Evolutionary conservation across 2,888 invertebrate genomes (phyloP).

Genomic region (Leptopilina myrica): DNA sequence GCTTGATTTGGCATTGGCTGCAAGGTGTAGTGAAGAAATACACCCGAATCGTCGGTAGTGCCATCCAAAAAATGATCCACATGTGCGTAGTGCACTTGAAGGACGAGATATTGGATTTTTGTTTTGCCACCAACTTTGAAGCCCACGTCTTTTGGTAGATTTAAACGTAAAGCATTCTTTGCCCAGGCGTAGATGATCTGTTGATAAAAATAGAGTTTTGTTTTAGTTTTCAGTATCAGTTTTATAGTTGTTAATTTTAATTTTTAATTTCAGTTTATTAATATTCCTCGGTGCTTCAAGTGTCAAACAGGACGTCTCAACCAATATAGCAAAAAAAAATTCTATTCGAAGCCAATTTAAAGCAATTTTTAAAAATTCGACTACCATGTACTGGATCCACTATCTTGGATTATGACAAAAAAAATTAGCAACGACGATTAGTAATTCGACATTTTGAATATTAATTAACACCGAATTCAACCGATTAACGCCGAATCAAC

Average conservation of each 20-base stretch:
- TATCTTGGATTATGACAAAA: too few relatives aligned
- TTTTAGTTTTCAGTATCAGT: neutral
- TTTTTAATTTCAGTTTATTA: neutral
- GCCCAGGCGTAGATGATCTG: conserved; percentile 96
- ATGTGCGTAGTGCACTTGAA: conserved; percentile 94
- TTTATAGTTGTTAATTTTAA: neutral
- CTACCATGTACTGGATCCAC: too few relatives aligned
- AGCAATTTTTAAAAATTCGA: too few relatives aligned
- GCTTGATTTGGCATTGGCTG: conserved; percentile 90
- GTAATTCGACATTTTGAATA: too few relatives aligned
- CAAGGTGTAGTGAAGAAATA: conserved; percentile 87
- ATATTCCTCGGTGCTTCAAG: too few relatives aligned
- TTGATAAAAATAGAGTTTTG: conserved; percentile 69
- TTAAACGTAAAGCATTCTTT: conserved; percentile 89
- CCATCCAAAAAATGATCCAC: conserved; percentile 83
- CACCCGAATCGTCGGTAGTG: conserved; percentile 90
- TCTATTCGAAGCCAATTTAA: too few relatives aligned
- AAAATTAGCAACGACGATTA: too few relatives aligned
- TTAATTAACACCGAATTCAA: too few relatives aligned
- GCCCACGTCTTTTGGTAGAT: conserved; percentile 91
- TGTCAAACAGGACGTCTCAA: too few relatives aligned
- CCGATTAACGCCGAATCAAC: too few relatives aligned
- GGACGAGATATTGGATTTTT: conserved; percentile 90
- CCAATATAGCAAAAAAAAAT: too few relatives aligned
- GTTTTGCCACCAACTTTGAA: conserved; percentile 93